Evolutionary conservation across 2,888 invertebrate genomes (phyloP), one percentile per base, ranked within the genome.

Genomic region (Iselma pallidipennis): DNA sequence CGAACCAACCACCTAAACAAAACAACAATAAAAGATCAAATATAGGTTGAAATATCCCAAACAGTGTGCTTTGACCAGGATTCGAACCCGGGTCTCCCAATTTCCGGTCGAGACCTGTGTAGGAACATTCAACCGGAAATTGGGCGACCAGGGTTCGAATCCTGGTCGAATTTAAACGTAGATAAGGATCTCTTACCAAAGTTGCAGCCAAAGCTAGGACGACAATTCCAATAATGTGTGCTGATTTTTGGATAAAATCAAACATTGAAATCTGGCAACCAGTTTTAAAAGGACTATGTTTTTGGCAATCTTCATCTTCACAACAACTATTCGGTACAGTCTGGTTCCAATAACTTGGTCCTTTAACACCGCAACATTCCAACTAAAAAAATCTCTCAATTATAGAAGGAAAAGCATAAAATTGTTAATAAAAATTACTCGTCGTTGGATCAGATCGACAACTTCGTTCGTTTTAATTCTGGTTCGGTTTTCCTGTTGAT

Each of bases 391-490:
- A n/a, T n/a, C n/a, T n/a, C n/a, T n/a, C n/a, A n/a, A n/a, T n/a
- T n/a, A n/a, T n/a, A n/a, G n/a, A n/a, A n/a, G n/a, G 21, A 45
- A 45, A 53, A 21, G 14, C 14, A 1, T n/a, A 29, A 33, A 14
- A 16, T 31, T 7, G 1, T 26, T 25, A 5, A 49, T 26, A 10
- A 23, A 28, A 64, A 62, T 69, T 78, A 88, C 88, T 77, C 83
- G 81, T 67, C 82, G 80, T 83, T 92, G 89, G 14, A 91, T 77
- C 58, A 85, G 82, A 71, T 89, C 84, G 66, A 90, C 83, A 19
- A 88, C 78, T 14, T 85, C 80, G 63, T 84, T 79, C 2, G 21
- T 31, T 5, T 16, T 16, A n/a, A 79, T 76, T 55, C 80, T 74
- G 4, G 5, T 4, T 4, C 26, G 2, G 6, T 23, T n/a, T 16